These are phyloP conservation scores for Macrochelys suwanniensis DNA, from an alignment of 2,797 vertebrate species.

Conservation along the genomic window DNA sequence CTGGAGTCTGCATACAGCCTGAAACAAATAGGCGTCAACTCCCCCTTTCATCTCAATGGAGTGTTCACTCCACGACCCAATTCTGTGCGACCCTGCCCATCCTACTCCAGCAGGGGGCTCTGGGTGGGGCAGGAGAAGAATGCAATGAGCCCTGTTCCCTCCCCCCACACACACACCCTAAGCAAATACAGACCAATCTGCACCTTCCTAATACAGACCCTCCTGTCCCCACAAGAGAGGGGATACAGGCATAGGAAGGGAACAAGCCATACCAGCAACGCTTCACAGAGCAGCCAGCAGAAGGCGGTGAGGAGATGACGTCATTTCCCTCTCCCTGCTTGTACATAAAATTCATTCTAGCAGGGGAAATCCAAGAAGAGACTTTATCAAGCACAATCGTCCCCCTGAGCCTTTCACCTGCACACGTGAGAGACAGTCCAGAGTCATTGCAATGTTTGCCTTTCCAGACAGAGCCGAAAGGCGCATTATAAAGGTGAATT, in stretches of 20 bases:
- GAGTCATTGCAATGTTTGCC: constrained; percentile 71
- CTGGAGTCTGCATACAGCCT: background rate
- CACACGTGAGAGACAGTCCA: constrained; percentile 37
- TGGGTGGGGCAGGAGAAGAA: background rate
- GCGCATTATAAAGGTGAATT: constrained; percentile 83
- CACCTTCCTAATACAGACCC: background rate
- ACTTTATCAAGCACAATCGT: constrained; percentile 69
- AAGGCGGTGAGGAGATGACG: constrained; percentile 55
- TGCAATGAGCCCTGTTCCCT: background rate
- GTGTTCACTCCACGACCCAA: too few relatives aligned
- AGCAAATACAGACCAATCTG: background rate
- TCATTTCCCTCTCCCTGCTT: background rate
- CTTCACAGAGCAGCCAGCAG: constrained; percentile 40
- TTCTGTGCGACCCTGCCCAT: too few relatives aligned
- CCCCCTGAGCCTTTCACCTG: constrained; percentile 67
- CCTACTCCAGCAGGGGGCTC: too few relatives aligned
- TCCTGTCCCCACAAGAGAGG: rapidly evolving
- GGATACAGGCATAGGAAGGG: background rate
- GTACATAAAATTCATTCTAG: constrained; percentile 44
- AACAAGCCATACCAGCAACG: background rate
- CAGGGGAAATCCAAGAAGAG: constrained; percentile 56
- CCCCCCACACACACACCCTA: too few relatives aligned
- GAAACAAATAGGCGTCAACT: background rate
- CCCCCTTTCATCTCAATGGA: background rate
- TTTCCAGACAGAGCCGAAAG: constrained; percentile 80